phyloP scores from a whole-genome alignment of 2,797 vertebrate species.

The Sciurus carolinensis region DNA sequence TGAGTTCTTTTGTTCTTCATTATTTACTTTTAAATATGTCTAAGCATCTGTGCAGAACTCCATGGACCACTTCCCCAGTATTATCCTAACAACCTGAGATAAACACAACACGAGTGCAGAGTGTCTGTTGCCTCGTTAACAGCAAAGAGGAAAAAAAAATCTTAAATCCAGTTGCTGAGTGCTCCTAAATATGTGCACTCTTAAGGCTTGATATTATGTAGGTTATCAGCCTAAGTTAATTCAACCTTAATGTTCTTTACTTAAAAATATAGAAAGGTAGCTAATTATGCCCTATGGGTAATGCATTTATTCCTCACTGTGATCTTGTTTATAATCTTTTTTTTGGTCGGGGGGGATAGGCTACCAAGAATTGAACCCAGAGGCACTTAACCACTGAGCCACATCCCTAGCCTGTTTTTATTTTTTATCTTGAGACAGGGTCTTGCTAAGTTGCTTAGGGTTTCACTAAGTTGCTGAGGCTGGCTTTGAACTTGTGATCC shows the following conservation, averaged over 20 bases:
- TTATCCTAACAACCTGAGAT: conserved; percentile 11
- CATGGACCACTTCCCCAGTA: background rate
- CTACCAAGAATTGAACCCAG: too few species aligned
- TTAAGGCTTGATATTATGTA: background rate
- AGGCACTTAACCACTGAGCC: too few species aligned
- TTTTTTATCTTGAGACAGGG: too few species aligned
- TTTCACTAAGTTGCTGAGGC: too few species aligned
- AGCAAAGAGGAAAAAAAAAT: background rate
- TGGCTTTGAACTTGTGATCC: too few species aligned
- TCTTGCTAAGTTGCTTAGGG: too few species aligned
- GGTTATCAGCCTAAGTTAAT: conserved; percentile 22
- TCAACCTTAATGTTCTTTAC: background rate
- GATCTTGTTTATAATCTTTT: conserved; percentile 17
- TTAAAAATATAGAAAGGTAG: conserved; percentile 45
- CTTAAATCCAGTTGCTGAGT: background rate
- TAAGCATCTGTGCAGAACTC: background rate
- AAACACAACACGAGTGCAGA: background rate
- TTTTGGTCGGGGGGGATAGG: too few species aligned
- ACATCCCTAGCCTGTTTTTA: too few species aligned
- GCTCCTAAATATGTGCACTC: background rate
- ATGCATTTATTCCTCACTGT: background rate
- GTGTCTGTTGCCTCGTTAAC: background rate
- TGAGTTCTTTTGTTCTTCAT: conserved; percentile 1
- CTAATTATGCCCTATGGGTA: background rate
- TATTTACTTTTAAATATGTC: background rate